Percentiles rank a stretch among this genome's conserved stretches.
Evolutionary conservation across 2,113 vertebrate genomes (phyloP).

Genomic region (Petroica traversi): DNA sequence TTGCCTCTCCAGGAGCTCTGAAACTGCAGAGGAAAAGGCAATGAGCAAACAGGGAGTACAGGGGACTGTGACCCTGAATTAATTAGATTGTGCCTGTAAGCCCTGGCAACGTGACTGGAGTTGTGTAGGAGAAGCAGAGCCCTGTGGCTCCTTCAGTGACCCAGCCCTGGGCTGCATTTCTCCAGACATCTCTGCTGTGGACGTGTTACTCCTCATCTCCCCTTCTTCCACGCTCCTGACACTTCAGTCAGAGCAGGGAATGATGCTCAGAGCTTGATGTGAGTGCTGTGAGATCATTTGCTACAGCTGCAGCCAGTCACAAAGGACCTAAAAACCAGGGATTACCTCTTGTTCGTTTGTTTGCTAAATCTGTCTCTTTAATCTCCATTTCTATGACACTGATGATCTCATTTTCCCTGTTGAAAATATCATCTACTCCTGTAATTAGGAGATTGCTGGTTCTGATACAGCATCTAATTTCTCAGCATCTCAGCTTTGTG

Average conservation of each 20-base stretch:
- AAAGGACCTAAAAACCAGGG: constrained; percentile 39
- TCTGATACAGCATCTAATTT: constrained; percentile 15
- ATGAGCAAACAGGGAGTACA: not conserved
- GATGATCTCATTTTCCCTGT: constrained; percentile 50
- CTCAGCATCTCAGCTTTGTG: not conserved
- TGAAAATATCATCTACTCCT: constrained; percentile 34
- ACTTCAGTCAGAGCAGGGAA: constrained; percentile 4
- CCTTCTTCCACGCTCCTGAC: not conserved
- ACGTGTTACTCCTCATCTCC: not conserved
- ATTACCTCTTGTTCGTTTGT: constrained; percentile 54
- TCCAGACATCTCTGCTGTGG: not conserved
- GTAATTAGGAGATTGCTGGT: constrained; percentile 48
- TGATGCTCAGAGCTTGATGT: not conserved
- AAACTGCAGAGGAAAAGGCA: not conserved
- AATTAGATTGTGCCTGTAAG: not conserved
- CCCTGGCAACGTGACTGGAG: not conserved
- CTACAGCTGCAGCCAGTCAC: constrained; percentile 41
- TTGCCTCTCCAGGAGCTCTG: not conserved
- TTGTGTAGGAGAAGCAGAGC: not conserved
- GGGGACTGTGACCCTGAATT: not conserved
- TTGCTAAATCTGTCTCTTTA: constrained; percentile 47
- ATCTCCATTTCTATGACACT: constrained; percentile 55
- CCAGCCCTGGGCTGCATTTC: not conserved
- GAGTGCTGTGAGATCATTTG: not conserved
- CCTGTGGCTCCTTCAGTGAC: not conserved